Base-by-base conservation (phyloP, 2,113 vertebrate genomes). In the Ranitomeya imitator region DNA sequence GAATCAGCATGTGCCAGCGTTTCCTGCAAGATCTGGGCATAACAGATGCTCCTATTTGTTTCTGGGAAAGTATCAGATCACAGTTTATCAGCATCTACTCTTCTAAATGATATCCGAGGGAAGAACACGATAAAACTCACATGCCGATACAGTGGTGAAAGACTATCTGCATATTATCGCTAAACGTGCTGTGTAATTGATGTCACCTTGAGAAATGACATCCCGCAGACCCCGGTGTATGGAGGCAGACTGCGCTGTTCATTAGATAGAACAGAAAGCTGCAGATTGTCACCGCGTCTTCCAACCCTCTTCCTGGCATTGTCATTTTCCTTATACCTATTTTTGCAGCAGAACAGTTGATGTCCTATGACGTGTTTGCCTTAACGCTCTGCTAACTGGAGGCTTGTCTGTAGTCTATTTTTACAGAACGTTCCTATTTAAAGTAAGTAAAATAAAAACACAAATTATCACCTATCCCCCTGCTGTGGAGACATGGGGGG, bases 271-370 rank as follows among this genome's bases (percentile, higher is more conserved):
- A 7, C 81, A 83, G 37, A 83, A 69, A 12, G 5, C 60, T 84
- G 61, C 69, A 74, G 55, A 85, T 76, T 74, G 84, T 74, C 71
- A 76, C 69, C 55, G 15, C 16, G 67, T 45, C 23, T 63, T 78
- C 60, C 73, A 63, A 23, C 31, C 37, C 74, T 76, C n/a, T 26
- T 79, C 83, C 71, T 76, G 69, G 84, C 76, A 65, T 79, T 86
- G 74, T 67, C 74, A 79, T 79, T 65, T 60, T 86, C 85, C 31
- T 67, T 79, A 55, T 79, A 65, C 85, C 85, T 78, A 86, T 86
- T 86, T 86, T 77, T 86, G 71, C 73, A 61, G 61, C 21, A 16
- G 63, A 84, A 13, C 4, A 13, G 21, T 65, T 31, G 82, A 84
- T 65, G 31, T 55, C 51, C 63, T 55, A 15, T 16, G n/a, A 18